A percentile compares a stretch with the other conserved stretches of the same genome.
Conservation (phyloP, 2,888 invertebrate species). For the Deroplatys truncata region DNA sequence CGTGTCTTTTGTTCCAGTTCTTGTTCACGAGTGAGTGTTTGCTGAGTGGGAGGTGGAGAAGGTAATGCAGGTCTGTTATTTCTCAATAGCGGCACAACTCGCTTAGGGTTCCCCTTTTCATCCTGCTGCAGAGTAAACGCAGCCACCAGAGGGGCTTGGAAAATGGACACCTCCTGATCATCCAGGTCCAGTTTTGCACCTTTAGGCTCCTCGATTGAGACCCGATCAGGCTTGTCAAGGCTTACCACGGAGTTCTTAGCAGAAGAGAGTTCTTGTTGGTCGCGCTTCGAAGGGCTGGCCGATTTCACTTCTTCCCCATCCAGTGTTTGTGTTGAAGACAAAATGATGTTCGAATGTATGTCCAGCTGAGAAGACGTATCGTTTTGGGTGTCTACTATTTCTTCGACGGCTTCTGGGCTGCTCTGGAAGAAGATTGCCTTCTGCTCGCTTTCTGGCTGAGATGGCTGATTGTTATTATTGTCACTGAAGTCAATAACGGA, state of each 20-base stretch:
- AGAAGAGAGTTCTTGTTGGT: slow-evolving; percentile 41
- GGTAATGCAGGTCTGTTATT: not conserved
- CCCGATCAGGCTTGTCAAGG: not conserved
- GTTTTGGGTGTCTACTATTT: not conserved
- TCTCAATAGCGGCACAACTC: slow-evolving; percentile 62
- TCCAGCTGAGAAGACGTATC: slow-evolving; percentile 32
- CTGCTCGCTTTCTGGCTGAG: slow-evolving; percentile 33
- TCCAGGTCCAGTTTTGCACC: slow-evolving; percentile 58
- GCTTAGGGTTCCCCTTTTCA: slow-evolving; percentile 70
- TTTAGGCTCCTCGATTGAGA: not conserved
- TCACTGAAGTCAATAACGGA: not conserved
- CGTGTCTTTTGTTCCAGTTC: slow-evolving; percentile 63
- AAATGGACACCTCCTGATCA: slow-evolving; percentile 48
- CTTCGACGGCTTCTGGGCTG: slow-evolving; percentile 36
- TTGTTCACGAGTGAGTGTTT: slow-evolving; percentile 40
- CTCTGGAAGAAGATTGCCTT: slow-evolving; percentile 41
- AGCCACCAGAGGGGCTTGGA: slow-evolving; percentile 74
- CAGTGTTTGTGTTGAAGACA: slow-evolving; percentile 39
- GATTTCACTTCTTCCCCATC: not conserved
- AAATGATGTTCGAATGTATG: slow-evolving; percentile 57
- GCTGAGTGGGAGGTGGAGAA: slow-evolving; percentile 40
- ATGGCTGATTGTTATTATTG: not conserved
- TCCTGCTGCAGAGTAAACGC: slow-evolving; percentile 85
- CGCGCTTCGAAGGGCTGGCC: slow-evolving; percentile 45
- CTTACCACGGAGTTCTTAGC: not conserved